These are phyloP conservation scores for Chirona hameri DNA, from an alignment of 2,888 invertebrate species.

Conservation along the genomic window DNA sequence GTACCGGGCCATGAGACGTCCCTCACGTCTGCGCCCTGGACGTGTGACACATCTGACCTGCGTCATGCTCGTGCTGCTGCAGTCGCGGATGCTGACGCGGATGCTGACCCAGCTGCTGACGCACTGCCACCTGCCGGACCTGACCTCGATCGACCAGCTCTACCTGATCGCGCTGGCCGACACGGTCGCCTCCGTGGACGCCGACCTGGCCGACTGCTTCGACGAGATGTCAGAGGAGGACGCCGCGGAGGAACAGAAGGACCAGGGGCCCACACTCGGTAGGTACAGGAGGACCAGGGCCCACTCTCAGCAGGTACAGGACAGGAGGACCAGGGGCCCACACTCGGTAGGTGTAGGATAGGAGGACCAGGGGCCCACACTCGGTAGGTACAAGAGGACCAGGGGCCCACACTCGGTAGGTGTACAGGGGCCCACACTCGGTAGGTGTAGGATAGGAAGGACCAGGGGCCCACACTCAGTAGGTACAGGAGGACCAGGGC, in stretches of 20 bases:
- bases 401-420: no score
- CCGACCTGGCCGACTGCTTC: constrained; percentile 42
- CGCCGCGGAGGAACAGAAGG: constrained; percentile 63
- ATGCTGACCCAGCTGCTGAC: constrained; percentile 84
- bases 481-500: no score
- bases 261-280: constrained; percentile 54
- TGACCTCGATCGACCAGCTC: constrained; percentile 98
- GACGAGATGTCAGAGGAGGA: constrained; percentile 74
- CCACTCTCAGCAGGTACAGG: background rate
- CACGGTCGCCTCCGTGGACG: constrained; percentile 88
- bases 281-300: constrained; percentile 42
- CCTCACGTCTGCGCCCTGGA: background rate
- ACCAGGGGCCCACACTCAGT: constrained; percentile 54
- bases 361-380: no score
- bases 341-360: background rate
- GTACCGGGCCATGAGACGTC: no score
- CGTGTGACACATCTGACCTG: background rate
- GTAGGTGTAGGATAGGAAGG: constrained; percentile 63
- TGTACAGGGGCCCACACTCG: constrained; percentile 58
- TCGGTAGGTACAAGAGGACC: no score
- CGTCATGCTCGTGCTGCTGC: constrained; percentile 33
- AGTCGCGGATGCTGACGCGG: constrained; percentile 70
- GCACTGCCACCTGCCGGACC: constrained; percentile 88
- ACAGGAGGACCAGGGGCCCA: background rate
- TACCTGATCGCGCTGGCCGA: constrained; percentile 97